phyloP scores from a whole-genome alignment of 1,140 invertebrate species.

The Drosophila kanapiae region DNA sequence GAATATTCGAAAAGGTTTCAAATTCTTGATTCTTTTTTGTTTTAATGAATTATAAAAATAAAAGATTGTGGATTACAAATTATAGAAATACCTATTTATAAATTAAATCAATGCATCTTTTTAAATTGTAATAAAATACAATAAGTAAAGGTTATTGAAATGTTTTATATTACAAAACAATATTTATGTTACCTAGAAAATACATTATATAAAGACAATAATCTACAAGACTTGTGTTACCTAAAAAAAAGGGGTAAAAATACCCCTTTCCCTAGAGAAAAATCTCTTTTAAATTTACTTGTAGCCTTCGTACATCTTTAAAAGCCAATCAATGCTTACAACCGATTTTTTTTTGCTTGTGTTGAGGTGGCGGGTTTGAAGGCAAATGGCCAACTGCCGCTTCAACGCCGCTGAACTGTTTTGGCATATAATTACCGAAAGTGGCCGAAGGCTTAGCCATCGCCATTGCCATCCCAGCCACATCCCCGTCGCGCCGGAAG shows the following conservation, averaged over 20 bases:
- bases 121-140: no score
- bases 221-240: no score
- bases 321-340: constrained; percentile 8
- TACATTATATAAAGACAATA: no score
- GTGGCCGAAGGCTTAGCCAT: constrained; percentile 56
- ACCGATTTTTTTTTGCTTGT: constrained; percentile 8
- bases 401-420: constrained; percentile 64
- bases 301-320: neutral
- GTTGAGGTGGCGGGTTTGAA: constrained; percentile 7
- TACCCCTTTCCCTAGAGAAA: neutral
- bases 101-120: no score
- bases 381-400: constrained; percentile 39
- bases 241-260: no score
- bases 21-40: no score
- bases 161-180: no score
- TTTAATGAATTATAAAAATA: no score
- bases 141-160: no score
- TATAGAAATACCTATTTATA: no score
- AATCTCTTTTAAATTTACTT: constrained; percentile 1
- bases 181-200: no score
- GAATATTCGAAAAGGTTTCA: neutral
- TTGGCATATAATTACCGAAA: constrained; percentile 80
- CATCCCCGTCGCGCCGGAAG: constrained; percentile 59
- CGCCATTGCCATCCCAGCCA: constrained; percentile 25
- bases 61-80: no score